Evolutionary conservation across 2,797 vertebrate species (phyloP).

Genomic region (Gallinago solitaria): DNA sequence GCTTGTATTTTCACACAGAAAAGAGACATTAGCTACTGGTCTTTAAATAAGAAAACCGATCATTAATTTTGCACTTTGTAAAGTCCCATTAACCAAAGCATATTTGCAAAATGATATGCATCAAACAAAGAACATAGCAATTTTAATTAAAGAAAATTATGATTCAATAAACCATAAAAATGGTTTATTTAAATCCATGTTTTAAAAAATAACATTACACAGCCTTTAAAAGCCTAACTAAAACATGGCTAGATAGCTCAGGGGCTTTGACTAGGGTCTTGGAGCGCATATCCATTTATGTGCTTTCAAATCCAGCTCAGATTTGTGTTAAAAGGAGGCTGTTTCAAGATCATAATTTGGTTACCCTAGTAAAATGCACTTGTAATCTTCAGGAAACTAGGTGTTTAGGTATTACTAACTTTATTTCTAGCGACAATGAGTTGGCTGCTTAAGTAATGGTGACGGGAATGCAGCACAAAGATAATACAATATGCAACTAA

Average conservation of each 20-base stretch:
- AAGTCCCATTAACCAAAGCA: neutral
- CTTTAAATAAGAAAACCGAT: neutral
- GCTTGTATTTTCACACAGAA: constrained; percentile 33
- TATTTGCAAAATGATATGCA: neutral
- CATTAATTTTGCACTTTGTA: neutral
- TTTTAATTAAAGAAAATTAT: neutral
- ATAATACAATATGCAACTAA: neutral
- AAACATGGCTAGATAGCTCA: neutral
- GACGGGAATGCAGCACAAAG: neutral
- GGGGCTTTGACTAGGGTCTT: neutral
- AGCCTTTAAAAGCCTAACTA: neutral
- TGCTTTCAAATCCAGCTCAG: neutral
- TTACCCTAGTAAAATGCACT: neutral
- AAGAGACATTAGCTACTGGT: neutral
- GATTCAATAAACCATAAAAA: neutral
- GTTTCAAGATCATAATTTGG: neutral
- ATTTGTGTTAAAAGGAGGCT: neutral
- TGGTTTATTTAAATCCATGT: neutral
- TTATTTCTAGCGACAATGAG: neutral
- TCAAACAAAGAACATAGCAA: neutral
- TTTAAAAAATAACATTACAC: neutral
- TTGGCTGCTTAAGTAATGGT: neutral
- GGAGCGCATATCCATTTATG: neutral
- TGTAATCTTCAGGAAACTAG: neutral
- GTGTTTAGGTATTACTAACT: neutral